phyloP scores from a whole-genome alignment of 2,888 invertebrate species.

The Thysanoteuthis rhombus region DNA sequence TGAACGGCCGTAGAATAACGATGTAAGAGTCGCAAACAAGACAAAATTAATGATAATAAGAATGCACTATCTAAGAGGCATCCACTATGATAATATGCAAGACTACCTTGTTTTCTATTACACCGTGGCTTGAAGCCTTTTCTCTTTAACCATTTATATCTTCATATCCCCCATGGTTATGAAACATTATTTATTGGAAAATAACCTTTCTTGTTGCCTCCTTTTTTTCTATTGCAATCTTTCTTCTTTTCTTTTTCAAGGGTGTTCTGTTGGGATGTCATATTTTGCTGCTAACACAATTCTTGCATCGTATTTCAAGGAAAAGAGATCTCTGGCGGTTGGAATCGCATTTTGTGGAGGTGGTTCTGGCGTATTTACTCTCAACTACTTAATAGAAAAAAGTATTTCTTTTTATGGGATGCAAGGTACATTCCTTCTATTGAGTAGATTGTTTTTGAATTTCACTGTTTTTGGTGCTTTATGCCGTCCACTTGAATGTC shows the following conservation, averaged over 20 bases:
- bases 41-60: no score
- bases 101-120: no score
- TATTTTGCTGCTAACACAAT: neutral
- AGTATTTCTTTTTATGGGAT: neutral
- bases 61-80: no score
- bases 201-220: neutral
- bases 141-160: no score
- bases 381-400: neutral
- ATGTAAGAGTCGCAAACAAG: no score
- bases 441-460: neutral
- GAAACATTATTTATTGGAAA: no score
- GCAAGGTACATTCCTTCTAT: neutral
- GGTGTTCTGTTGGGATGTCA: neutral
- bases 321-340: neutral
- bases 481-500: neutral
- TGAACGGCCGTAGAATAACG: no score
- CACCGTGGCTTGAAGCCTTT: no score
- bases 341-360: neutral
- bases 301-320: neutral
- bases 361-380: neutral
- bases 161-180: no score
- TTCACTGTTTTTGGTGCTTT: neutral
- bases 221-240: neutral
- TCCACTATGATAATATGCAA: no score
- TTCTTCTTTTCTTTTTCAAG: neutral